phyloP scores from a whole-genome alignment of 2,113 vertebrate species.

The Mobula birostris region DNA sequence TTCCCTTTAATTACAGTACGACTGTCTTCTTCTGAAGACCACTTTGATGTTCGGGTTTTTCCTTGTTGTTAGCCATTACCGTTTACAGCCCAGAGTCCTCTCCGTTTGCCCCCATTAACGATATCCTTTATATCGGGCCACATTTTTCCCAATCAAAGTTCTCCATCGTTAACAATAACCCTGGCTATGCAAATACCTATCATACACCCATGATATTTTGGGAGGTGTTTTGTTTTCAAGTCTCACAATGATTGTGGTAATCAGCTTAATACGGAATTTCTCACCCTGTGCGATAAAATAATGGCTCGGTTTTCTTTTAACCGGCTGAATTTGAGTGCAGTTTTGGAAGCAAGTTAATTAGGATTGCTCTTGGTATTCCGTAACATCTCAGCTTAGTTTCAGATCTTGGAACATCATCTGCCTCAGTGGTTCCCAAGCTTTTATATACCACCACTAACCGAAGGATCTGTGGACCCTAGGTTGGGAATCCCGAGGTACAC shows the following conservation, averaged over 20 bases:
- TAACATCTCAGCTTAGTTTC: background rate
- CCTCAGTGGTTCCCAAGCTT: too few species aligned
- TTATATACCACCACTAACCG: too few species aligned
- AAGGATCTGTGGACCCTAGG: too few species aligned
- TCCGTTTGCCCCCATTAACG: background rate
- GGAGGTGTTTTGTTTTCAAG: background rate
- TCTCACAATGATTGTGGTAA: background rate
- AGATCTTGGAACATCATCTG: background rate
- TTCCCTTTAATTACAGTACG: constrained; percentile 16
- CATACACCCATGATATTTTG: background rate
- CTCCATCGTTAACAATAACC: background rate
- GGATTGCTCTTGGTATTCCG: background rate
- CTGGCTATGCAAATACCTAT: background rate
- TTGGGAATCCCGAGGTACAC: too few species aligned
- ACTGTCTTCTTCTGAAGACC: constrained; percentile 25
- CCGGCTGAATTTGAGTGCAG: background rate
- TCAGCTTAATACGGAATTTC: background rate
- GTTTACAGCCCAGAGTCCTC: background rate
- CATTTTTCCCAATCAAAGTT: background rate
- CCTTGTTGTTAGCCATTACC: background rate
- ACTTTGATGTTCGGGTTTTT: background rate
- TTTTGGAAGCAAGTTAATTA: background rate
- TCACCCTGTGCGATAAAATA: background rate
- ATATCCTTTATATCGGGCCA: background rate
- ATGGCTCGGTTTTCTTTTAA: background rate